Evolutionary conservation across 2,888 invertebrate species (phyloP).

Genomic region (Cryptus viduatorius): DNA sequence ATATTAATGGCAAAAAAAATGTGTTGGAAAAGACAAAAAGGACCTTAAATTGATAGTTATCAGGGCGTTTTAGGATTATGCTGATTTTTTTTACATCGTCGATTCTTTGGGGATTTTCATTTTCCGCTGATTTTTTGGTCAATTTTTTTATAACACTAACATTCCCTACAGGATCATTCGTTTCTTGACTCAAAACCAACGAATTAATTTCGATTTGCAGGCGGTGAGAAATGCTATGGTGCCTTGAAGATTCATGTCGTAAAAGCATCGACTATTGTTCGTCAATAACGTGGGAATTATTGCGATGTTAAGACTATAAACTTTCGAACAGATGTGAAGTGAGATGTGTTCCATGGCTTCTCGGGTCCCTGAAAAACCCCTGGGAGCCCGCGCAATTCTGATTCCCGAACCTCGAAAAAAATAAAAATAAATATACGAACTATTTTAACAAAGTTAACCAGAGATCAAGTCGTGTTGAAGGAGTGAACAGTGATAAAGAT

Average conservation of each 20-base stretch:
- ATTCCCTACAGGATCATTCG: neutral
- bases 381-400: neutral
- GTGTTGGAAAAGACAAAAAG: too few relatives aligned
- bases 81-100: too few relatives aligned
- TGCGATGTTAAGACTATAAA: slow-evolving; percentile 15
- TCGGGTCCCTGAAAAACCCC: neutral
- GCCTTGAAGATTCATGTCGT: too few relatives aligned
- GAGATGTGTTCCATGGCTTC: slow-evolving; percentile 51
- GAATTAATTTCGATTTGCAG: neutral
- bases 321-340: slow-evolving; percentile 19
- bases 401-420: slow-evolving; percentile 1
- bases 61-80: too few relatives aligned
- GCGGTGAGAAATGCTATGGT: too few relatives aligned
- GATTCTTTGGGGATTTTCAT: too few relatives aligned
- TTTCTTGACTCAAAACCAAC: neutral
- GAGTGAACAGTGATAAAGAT: slow-evolving; percentile 16
- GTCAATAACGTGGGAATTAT: too few relatives aligned
- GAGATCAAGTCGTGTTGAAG: slow-evolving; percentile 24
- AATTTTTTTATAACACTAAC: too few relatives aligned
- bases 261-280: too few relatives aligned
- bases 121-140: too few relatives aligned
- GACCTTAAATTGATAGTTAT: too few relatives aligned
- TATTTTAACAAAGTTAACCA: neutral
- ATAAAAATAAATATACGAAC: neutral
- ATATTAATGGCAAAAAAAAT: too few relatives aligned